Evolutionary conservation across 2,797 vertebrate genomes (phyloP).

Genomic region (Phyllotis vaccarum): DNA sequence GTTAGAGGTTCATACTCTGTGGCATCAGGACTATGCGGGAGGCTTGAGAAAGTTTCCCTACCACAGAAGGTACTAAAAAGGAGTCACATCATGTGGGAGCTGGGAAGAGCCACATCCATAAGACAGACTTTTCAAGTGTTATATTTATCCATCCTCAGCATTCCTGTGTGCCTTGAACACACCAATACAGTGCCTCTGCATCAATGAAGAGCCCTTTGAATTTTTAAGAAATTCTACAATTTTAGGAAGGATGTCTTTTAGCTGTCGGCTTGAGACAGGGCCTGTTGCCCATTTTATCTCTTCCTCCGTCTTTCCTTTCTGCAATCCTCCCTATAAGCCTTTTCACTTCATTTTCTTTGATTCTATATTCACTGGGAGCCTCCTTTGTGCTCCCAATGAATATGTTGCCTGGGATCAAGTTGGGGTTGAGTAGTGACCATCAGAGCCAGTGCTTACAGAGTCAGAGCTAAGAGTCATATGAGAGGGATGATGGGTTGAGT

Average conservation of each 20-base stretch:
- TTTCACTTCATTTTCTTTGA: not conserved
- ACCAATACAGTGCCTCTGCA: not conserved
- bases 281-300: not conserved
- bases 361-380: not conserved
- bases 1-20: not conserved
- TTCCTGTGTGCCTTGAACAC: not conserved
- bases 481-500: not conserved
- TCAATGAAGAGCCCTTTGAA: not conserved
- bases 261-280: not conserved
- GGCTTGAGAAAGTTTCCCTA: not conserved
- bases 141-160: not conserved
- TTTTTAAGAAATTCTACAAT: not conserved
- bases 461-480: not conserved
- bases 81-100: not conserved
- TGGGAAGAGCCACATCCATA: not conserved
- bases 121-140: not conserved
- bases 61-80: not conserved
- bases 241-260: not conserved
- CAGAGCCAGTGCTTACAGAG: not conserved
- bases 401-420: not conserved
- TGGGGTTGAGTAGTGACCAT: not conserved
- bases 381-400: not conserved
- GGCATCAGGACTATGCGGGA: not conserved
- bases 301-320: not conserved
- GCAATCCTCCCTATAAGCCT: not conserved